phyloP scores from a whole-genome alignment of 2,888 invertebrate species.

The Meandrusa payeni region DNA sequence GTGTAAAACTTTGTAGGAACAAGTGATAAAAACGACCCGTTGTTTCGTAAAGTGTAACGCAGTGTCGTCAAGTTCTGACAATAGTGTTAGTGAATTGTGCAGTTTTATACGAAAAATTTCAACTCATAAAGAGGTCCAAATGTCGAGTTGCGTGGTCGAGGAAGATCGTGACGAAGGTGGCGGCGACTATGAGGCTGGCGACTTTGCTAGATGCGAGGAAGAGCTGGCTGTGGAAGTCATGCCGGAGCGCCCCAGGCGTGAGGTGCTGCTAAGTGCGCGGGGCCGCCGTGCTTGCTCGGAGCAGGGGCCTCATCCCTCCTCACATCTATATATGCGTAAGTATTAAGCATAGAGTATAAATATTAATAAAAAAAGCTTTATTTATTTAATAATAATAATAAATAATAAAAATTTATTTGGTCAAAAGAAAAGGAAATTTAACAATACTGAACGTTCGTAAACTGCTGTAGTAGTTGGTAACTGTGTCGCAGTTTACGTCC shows the following conservation, averaged over 20 bases:
- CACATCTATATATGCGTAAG: conserved; percentile 59
- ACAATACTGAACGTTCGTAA: no score
- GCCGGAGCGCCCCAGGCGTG: conserved; percentile 67
- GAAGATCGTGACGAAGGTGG: conserved; percentile 58
- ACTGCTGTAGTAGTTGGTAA: no score
- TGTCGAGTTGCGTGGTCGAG: conserved; percentile 71
- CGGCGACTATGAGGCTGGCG: conserved; percentile 30
- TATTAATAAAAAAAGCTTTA: no score
- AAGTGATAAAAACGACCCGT: neutral
- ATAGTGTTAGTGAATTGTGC: conserved; percentile 3
- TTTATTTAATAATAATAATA: no score
- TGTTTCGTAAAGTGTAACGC: conserved; percentile 4
- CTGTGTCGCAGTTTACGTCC: no score
- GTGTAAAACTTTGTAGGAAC: conserved; percentile 12
- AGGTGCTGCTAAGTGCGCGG: conserved; percentile 77
- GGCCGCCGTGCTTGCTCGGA: conserved; percentile 85
- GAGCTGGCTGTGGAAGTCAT: conserved; percentile 50
- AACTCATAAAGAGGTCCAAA: conserved; percentile 27
- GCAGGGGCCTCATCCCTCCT: conserved; percentile 86
- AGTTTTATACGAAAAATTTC: neutral
- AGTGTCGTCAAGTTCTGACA: neutral
- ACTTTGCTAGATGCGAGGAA: conserved; percentile 28
- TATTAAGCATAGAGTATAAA: no score
- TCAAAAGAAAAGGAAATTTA: no score
- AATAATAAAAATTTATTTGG: no score